Evolutionary conservation across 2,113 vertebrate species (phyloP).

Genomic region (Silurus glanis): DNA sequence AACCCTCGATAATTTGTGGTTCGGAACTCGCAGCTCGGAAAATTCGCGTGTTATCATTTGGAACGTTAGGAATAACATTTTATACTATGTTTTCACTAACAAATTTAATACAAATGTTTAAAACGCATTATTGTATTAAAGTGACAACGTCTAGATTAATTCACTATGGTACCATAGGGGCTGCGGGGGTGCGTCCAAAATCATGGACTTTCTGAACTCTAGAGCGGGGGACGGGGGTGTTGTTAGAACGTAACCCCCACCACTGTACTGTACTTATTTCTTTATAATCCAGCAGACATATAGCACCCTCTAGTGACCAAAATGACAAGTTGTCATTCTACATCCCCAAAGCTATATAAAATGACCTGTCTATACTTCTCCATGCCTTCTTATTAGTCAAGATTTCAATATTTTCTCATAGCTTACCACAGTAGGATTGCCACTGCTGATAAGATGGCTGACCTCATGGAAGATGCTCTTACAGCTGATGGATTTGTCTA

Average conservation of each 20-base stretch:
- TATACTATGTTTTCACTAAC: too few species aligned
- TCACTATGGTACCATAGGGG: too few species aligned
- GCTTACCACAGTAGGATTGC: constrained; percentile 95
- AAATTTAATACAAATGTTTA: too few species aligned
- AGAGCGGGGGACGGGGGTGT: too few species aligned
- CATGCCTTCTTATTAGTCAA: not conserved
- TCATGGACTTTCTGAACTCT: too few species aligned
- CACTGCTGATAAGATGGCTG: constrained; percentile 95
- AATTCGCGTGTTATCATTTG: too few species aligned
- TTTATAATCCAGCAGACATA: not conserved
- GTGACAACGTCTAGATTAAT: too few species aligned
- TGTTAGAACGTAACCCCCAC: too few species aligned
- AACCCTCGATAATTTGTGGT: not conserved
- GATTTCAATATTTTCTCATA: not conserved
- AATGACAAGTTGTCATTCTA: not conserved
- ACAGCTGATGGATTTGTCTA: constrained; percentile 96
- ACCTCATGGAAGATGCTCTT: constrained; percentile 98
- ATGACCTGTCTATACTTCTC: not conserved
- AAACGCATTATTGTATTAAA: too few species aligned
- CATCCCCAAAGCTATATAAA: not conserved
- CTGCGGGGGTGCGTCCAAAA: too few species aligned
- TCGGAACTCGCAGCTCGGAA: too few species aligned
- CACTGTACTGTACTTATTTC: not conserved
- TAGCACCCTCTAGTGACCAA: constrained; percentile 37
- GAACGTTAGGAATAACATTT: too few species aligned